phyloP scores from a whole-genome alignment of 30 jellyfish, hydroid and myxozoan species.

The Sanderia malayensis region DNA sequence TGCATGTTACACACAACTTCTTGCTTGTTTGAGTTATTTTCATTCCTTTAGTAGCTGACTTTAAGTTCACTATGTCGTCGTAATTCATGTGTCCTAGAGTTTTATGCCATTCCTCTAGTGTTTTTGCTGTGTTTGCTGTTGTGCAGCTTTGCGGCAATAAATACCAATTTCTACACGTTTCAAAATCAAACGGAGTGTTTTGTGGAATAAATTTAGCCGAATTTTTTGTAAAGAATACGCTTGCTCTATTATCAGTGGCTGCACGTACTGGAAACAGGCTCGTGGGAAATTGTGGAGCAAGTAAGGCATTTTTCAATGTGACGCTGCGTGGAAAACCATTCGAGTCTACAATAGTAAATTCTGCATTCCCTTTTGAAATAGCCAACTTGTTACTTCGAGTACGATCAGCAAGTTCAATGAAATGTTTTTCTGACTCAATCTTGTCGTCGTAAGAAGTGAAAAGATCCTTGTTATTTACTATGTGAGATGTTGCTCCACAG shows the following conservation, averaged over 20 bases:
- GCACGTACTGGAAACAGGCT: slow-evolving; percentile 50
- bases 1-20: slow-evolving; percentile 29
- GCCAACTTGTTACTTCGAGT: slow-evolving; percentile 48
- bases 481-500: slow-evolving; percentile 50
- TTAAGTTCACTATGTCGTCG: slow-evolving; percentile 22
- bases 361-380: slow-evolving; percentile 49
- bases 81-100: slow-evolving; percentile 41
- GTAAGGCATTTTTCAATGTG: slow-evolving; percentile 41
- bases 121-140: slow-evolving; percentile 21
- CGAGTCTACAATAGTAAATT: slow-evolving; percentile 34
- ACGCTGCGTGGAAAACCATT: slow-evolving; percentile 18
- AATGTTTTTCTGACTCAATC: slow-evolving; percentile 2
- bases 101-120: slow-evolving; percentile 49
- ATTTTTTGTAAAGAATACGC: slow-evolving; percentile 1
- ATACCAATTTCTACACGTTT: slow-evolving; percentile 20
- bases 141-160: slow-evolving; percentile 30
- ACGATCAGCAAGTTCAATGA: slow-evolving; percentile 27
- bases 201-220: slow-evolving; percentile 12
- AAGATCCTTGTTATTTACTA: background rate
- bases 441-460: slow-evolving; percentile 1
- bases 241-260: slow-evolving; percentile 55
- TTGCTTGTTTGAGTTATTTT: slow-evolving; percentile 25
- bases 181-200: slow-evolving; percentile 19
- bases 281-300: slow-evolving; percentile 40
- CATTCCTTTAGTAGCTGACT: slow-evolving; percentile 46